phyloP scores from a whole-genome alignment of 1,140 invertebrate species.

The Drosophila kurseongensis region DNA sequence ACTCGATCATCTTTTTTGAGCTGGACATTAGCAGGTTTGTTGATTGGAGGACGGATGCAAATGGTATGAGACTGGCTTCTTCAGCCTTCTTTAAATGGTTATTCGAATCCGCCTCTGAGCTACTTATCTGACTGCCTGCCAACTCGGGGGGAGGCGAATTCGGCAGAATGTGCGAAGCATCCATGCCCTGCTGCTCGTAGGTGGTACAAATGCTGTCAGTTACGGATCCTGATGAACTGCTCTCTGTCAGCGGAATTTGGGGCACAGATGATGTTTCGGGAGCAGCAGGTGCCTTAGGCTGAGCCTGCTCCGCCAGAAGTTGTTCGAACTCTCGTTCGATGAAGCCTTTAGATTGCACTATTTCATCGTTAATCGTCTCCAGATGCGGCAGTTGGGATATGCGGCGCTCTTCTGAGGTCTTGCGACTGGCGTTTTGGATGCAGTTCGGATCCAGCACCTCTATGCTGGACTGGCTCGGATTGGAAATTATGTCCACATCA shows the following conservation, averaged over 20 bases:
- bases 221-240: slow-evolving; percentile 88
- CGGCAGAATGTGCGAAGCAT: slow-evolving; percentile 18
- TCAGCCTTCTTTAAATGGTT: slow-evolving; percentile 47
- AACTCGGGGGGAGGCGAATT: slow-evolving; percentile 40
- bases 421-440: slow-evolving; percentile 79
- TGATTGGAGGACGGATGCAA: slow-evolving; percentile 75
- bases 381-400: slow-evolving; percentile 59
- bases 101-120: slow-evolving; percentile 17
- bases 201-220: slow-evolving; percentile 88
- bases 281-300: not conserved
- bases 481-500: slow-evolving; percentile 88
- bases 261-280: slow-evolving; percentile 25
- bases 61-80: slow-evolving; percentile 20
- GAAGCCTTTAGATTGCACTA: slow-evolving; percentile 52
- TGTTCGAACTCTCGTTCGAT: slow-evolving; percentile 62
- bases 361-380: slow-evolving; percentile 56
- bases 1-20: slow-evolving; percentile 64
- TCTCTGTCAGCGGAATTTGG: slow-evolving; percentile 86
- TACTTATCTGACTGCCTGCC: slow-evolving; percentile 23
- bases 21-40: slow-evolving; percentile 81
- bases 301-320: slow-evolving; percentile 17
- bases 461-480: slow-evolving; percentile 88
- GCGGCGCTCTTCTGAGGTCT: slow-evolving; percentile 74
- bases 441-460: slow-evolving; percentile 87
- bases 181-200: slow-evolving; percentile 85